These are phyloP conservation scores for Cyclophora albipunctata DNA, from an alignment of 2,888 invertebrate species.

Conservation along the genomic window DNA sequence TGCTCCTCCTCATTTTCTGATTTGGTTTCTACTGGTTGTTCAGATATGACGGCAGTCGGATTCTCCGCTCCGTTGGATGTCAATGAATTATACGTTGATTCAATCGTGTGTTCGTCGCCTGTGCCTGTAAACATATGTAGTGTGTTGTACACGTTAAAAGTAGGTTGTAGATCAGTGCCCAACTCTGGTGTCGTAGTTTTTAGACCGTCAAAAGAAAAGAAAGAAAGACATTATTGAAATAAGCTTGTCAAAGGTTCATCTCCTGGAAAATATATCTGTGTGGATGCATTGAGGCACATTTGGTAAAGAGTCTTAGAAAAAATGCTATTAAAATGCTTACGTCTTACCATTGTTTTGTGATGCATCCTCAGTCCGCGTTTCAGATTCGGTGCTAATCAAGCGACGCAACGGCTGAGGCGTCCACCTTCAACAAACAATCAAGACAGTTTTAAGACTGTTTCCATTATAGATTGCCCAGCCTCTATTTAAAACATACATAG, in stretches of 20 bases:
- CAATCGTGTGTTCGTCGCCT: slow-evolving; percentile 9
- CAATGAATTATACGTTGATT: slow-evolving; percentile 38
- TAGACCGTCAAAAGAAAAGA: too few species aligned
- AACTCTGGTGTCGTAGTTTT: too few species aligned
- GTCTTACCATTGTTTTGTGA: slow-evolving; percentile 34
- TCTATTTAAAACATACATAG: too few species aligned
- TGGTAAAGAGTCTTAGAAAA: too few species aligned
- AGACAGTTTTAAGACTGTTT: too few species aligned
- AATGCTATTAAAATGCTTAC: too few species aligned
- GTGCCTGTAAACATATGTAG: slow-evolving; percentile 1
- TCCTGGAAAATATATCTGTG: too few species aligned
- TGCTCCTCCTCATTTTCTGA: slow-evolving; percentile 35
- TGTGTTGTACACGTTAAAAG: not conserved
- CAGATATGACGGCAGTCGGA: slow-evolving; percentile 25
- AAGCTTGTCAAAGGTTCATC: too few species aligned
- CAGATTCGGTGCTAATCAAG: slow-evolving; percentile 52
- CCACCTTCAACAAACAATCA: slow-evolving; percentile 37
- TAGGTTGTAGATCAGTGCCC: too few species aligned
- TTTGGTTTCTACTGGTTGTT: slow-evolving; percentile 21
- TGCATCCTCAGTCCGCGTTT: slow-evolving; percentile 36
- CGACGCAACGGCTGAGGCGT: slow-evolving; percentile 54
- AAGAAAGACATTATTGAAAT: too few species aligned
- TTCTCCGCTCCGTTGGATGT: slow-evolving; percentile 53
- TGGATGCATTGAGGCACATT: too few species aligned
- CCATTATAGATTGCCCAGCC: too few species aligned